phyloP scores from a whole-genome alignment of 2,888 invertebrate genomes.

The Heliconius ismenius region DNA sequence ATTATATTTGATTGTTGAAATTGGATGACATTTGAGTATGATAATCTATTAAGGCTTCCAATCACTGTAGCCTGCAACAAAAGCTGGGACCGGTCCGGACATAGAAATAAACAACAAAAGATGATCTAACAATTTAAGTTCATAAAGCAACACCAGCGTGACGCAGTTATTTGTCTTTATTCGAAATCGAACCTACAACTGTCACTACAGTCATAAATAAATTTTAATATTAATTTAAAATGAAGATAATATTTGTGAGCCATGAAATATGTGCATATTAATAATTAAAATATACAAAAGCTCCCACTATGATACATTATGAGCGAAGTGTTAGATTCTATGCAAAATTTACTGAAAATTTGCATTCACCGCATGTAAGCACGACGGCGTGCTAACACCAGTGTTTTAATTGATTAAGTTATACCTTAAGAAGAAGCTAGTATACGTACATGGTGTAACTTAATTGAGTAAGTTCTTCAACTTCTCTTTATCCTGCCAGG shows the following conservation, averaged over 20 bases:
- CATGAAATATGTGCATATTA: constrained; percentile 17
- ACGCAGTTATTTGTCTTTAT: too few species aligned
- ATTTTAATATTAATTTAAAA: not conserved
- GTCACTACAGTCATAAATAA: not conserved
- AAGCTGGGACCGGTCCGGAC: too few species aligned
- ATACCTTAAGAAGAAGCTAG: not conserved
- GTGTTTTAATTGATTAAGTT: not conserved
- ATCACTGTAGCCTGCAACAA: too few species aligned
- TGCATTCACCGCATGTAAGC: constrained; percentile 9
- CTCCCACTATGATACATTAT: constrained; percentile 1
- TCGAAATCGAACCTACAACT: not conserved
- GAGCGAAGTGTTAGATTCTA: constrained; percentile 11
- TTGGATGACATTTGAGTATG: not conserved
- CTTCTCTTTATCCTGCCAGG: too few species aligned
- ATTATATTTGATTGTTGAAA: not conserved
- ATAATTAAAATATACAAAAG: constrained; percentile 2
- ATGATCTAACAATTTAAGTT: not conserved
- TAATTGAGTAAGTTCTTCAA: too few species aligned
- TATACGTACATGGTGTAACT: too few species aligned
- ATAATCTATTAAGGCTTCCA: too few species aligned
- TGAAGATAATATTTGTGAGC: not conserved
- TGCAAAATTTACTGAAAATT: constrained; percentile 19
- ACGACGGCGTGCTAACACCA: not conserved
- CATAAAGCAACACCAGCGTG: not conserved
- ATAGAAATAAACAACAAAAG: too few species aligned